These are phyloP conservation scores for Indicator indicator DNA, from an alignment of 2,113 vertebrate species.

Conservation along the genomic window DNA sequence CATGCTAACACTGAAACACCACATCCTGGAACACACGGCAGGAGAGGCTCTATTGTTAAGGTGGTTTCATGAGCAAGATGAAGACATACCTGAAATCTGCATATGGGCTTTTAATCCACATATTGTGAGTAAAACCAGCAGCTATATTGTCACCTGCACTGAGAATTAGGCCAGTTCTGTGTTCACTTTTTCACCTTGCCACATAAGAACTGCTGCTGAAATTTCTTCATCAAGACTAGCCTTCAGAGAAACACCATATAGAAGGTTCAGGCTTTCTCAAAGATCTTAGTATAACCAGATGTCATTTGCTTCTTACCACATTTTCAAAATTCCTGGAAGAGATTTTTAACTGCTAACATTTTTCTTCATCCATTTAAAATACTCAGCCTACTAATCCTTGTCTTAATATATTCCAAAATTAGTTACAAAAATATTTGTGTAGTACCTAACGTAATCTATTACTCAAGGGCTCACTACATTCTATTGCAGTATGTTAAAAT, in stretches of 20 bases:
- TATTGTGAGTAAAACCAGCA: not conserved
- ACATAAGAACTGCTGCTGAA: not conserved
- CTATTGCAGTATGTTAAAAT: not conserved
- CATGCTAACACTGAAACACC: not conserved
- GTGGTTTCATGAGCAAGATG: not conserved
- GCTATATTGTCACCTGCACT: not conserved
- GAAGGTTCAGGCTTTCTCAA: not conserved
- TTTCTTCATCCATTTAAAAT: not conserved
- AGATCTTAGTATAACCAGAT: not conserved
- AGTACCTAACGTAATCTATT: not conserved
- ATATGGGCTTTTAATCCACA: not conserved
- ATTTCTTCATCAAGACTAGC: not conserved
- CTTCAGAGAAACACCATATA: not conserved
- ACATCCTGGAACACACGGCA: not conserved
- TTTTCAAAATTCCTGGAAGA: not conserved
- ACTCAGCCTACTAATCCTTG: not conserved
- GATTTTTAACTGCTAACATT: slow-evolving; percentile 2
- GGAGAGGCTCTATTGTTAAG: not conserved
- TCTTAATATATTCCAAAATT: not conserved
- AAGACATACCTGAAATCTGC: not conserved
- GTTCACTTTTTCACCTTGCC: not conserved
- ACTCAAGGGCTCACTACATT: not conserved
- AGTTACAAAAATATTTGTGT: not conserved
- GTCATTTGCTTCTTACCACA: not conserved
- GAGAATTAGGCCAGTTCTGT: not conserved